A percentile compares a stretch with the other conserved stretches of the same genome.
Conservation (phyloP, 2,888 invertebrate genomes). For the Anagyrus pseudococci region DNA sequence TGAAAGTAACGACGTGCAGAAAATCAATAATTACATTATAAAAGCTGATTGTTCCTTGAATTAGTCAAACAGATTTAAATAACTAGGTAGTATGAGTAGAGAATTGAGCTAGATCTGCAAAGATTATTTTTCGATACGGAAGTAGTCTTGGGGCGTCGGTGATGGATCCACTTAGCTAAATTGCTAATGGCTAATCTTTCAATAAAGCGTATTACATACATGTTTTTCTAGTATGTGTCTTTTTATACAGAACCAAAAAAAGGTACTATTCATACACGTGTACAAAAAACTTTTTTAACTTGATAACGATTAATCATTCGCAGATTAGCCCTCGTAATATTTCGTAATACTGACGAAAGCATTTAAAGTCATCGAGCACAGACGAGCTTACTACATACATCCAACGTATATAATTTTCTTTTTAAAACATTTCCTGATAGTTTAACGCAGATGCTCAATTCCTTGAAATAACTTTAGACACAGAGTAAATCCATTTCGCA, state of each 20-base stretch:
- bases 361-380: not conserved
- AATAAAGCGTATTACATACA: constrained; percentile 7
- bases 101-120: constrained; percentile 23
- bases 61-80: constrained; percentile 17
- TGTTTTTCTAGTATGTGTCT: constrained; percentile 9
- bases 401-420: not conserved
- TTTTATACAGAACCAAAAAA: constrained; percentile 8
- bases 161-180: not conserved
- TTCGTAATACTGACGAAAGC: not conserved
- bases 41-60: constrained; percentile 32
- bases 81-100: constrained; percentile 10
- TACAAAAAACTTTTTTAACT: constrained; percentile 14
- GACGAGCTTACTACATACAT: not conserved
- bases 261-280: constrained; percentile 15
- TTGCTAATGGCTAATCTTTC: not conserved
- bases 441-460: too few relatives aligned
- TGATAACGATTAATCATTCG: not conserved
- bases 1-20: constrained; percentile 32
- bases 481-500: too few relatives aligned
- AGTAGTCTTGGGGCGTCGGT: not conserved
- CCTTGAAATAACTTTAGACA: too few relatives aligned
- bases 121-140: constrained; percentile 38
- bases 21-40: constrained; percentile 20
- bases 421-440: too few relatives aligned
- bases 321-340: not conserved